Base-by-base conservation (phyloP, 2,888 invertebrate genomes). In the Catocala fraxini region DNA sequence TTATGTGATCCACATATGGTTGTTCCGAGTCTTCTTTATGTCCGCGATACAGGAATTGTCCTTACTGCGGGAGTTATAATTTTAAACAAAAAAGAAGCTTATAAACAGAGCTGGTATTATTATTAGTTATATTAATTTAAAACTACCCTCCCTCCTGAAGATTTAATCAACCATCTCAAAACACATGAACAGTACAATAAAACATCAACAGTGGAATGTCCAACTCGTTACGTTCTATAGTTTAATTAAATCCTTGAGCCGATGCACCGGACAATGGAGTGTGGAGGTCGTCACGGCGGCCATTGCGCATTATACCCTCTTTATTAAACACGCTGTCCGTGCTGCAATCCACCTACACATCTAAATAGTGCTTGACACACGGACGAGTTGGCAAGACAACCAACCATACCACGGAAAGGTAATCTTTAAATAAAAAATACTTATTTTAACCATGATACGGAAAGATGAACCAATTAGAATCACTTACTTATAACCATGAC, bases 161-260 rank as follows among this genome's bases (percentile, higher is more conserved):
- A 49, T 49, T 55, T 45, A 59, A 54, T 45, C 43, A 55, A 55
- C 12, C 47, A 33, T 53, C 33, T 11, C n/a, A 11, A 39, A 45
- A 49, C 13, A 51, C 12, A 60, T 60, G 10, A 51, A 35, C 39
- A 55, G 53, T 56, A 39, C 45, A 39, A 34, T 56, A 51, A 51
- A 60, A 52, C 59, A 70, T 59, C 47, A 46, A 5, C 11, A n/a
- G 11, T 33, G 46, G 61, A 61, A 51, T 46, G 57, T 57, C 69
- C 58, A 6, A 43, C 33, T 68, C 69, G 62, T 70, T 68, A 59
- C 59, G 51, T 25, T 62, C 55, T 69, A 74, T 71, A 59, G 68
- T 83, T 85, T 85, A 85, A 85, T 85, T 82, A 85, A 85, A 85
- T 70, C 65, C 66, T 61, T 57, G 60, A 51, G 56, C 58, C 59